phyloP scores from a whole-genome alignment of 2,113 vertebrate species.

The Pedetes capensis region DNA sequence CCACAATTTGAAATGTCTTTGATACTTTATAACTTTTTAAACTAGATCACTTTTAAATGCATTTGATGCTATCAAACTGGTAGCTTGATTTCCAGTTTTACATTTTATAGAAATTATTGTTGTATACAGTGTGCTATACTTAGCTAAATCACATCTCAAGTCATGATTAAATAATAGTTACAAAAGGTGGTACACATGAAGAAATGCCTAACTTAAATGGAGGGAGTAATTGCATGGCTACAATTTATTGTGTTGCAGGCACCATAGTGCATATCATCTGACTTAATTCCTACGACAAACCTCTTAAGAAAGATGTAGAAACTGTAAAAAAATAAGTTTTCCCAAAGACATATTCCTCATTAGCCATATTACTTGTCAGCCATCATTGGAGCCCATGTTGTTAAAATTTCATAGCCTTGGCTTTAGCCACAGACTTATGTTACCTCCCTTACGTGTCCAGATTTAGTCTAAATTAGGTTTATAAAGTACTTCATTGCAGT shows the following conservation, averaged over 20 bases:
- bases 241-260: rapidly evolving
- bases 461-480: neutral
- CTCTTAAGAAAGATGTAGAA: neutral
- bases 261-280: neutral
- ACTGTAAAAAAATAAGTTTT: neutral
- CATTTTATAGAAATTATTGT: neutral
- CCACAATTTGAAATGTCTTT: neutral
- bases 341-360: neutral
- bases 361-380: neutral
- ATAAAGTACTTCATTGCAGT: neutral
- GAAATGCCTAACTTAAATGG: neutral
- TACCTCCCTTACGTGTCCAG: neutral
- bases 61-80: neutral
- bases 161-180: neutral
- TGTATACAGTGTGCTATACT: neutral
- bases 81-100: neutral
- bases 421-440: neutral
- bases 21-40: neutral
- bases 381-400: neutral
- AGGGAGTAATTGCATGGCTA: neutral
- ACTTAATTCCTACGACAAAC: neutral
- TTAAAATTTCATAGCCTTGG: neutral
- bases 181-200: neutral
- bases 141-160: neutral
- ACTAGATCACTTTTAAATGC: neutral